Evolutionary conservation across 2,888 invertebrate species (phyloP).

Genomic region (Lithophane socia): DNA sequence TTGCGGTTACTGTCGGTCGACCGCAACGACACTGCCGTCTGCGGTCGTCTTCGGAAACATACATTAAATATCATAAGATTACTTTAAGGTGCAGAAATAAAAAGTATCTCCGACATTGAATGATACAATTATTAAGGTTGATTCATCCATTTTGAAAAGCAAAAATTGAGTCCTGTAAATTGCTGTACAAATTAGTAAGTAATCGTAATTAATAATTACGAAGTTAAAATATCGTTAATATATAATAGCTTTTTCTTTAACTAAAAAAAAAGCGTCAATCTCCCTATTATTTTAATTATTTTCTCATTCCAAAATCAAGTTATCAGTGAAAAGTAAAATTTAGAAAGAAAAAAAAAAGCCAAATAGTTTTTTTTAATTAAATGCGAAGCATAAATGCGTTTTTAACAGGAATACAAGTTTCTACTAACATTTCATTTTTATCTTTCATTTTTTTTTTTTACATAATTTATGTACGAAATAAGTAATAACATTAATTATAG

Average conservation of each 20-base stretch:
- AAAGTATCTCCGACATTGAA: no score
- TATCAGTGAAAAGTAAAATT: not conserved
- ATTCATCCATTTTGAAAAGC: no score
- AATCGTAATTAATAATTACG: not conserved
- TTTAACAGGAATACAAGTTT: conserved; percentile 36
- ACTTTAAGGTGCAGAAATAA: no score
- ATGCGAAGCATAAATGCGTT: conserved; percentile 48
- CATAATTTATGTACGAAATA: conserved; percentile 58
- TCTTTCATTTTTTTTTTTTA: not conserved
- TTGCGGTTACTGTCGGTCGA: no score
- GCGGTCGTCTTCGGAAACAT: no score
- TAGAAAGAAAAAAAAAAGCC: conserved; percentile 10
- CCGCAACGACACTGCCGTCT: no score
- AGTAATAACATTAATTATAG: conserved; percentile 50
- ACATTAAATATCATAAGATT: no score
- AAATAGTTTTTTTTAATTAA: conserved; percentile 13
- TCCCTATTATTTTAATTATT: not conserved
- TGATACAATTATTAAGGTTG: no score
- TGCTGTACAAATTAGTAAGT: no score
- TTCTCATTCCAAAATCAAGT: not conserved
- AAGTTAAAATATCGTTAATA: not conserved
- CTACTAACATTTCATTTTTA: conserved; percentile 6
- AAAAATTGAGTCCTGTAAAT: no score
- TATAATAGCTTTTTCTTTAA: not conserved
- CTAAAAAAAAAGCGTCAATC: not conserved